These are phyloP conservation scores for Argyrosomus japonicus DNA, from an alignment of 2,113 vertebrate species.

Conservation along the genomic window DNA sequence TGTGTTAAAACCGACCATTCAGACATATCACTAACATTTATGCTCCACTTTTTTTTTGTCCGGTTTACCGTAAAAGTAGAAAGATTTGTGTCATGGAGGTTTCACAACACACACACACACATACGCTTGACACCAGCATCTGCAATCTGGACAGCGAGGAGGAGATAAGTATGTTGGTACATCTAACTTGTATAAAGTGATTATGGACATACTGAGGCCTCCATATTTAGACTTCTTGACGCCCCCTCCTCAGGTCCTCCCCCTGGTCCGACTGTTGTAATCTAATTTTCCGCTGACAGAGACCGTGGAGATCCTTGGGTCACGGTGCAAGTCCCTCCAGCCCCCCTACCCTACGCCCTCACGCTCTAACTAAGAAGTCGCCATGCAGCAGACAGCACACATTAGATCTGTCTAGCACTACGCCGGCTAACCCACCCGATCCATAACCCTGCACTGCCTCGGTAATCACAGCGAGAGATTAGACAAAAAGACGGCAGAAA, in stretches of 20 bases:
- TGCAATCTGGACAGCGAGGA: constrained; percentile 74
- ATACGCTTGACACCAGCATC: constrained; percentile 59
- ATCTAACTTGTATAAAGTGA: constrained; percentile 86
- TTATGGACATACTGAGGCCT: constrained; percentile 83
- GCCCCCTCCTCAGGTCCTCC: constrained; percentile 78
- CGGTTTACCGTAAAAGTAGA: constrained; percentile 39
- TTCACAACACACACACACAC: constrained; percentile 39
- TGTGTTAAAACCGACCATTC: constrained; percentile 51
- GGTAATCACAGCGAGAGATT: constrained; percentile 73
- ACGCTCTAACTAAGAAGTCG: constrained; percentile 81
- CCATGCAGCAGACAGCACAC: constrained; percentile 83
- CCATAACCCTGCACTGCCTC: constrained; percentile 56
- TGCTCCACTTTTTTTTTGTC: constrained; percentile 51
- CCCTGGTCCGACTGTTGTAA: constrained; percentile 82
- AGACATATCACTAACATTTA: constrained; percentile 46
- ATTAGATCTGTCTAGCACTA: constrained; percentile 84
- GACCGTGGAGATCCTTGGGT: constrained; percentile 83
- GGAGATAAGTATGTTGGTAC: constrained; percentile 82
- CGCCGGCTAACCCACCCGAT: constrained; percentile 60
- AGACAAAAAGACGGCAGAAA: constrained; percentile 52
- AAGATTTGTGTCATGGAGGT: constrained; percentile 53
- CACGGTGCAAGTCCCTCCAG: constrained; percentile 74
- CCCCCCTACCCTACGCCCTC: constrained; percentile 46
- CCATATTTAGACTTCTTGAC: constrained; percentile 87
- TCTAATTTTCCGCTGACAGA: constrained; percentile 87